A percentile compares a stretch with the other conserved stretches of the same genome.
phyloP scores from a whole-genome alignment of 2,113 vertebrate species.

The Chloropsis hardwickii region DNA sequence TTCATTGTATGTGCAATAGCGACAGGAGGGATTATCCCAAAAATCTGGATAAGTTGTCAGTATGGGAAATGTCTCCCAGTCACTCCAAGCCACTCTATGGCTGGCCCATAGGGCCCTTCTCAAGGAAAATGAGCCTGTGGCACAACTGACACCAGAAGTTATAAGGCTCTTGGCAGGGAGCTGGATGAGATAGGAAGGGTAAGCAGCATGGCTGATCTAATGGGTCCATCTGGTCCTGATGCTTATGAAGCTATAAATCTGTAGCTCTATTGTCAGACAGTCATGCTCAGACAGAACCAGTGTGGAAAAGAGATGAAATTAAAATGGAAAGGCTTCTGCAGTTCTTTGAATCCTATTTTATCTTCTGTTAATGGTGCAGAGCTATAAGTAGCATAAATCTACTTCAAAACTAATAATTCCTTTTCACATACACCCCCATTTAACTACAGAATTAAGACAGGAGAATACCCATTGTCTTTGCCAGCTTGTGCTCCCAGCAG shows the following conservation, averaged over 20 bases:
- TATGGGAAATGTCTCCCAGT: background rate
- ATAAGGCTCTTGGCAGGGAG: background rate
- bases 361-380: background rate
- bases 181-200: background rate
- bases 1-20: too few species aligned
- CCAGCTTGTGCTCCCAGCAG: background rate
- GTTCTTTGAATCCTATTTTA: background rate
- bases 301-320: background rate
- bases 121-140: background rate
- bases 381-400: background rate
- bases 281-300: background rate
- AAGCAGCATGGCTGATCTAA: conserved; percentile 27
- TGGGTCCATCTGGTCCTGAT: background rate
- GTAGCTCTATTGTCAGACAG: background rate
- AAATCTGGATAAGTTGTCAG: background rate
- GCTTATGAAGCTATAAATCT: background rate
- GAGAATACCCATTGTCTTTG: background rate
- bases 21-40: background rate
- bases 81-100: background rate
- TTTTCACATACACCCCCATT: background rate
- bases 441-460: background rate
- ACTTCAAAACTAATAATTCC: background rate
- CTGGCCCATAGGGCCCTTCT: background rate
- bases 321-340: background rate
- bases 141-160: background rate